Evolutionary conservation across 2,888 invertebrate species (phyloP), one percentile per base, ranked within the genome.

Genomic region (Drosophila limbata): DNA sequence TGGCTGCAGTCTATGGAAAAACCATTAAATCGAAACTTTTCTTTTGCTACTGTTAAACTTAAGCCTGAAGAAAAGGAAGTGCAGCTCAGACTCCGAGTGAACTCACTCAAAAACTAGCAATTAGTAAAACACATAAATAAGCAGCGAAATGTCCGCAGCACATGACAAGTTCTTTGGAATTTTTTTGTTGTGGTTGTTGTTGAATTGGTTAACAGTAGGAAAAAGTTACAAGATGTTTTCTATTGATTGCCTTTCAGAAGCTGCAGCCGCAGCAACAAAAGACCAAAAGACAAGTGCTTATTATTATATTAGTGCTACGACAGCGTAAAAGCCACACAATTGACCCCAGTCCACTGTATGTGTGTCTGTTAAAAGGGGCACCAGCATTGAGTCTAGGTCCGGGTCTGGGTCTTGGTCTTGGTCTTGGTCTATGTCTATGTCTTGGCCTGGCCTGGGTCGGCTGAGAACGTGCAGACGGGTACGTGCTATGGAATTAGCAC

Each of bases 271-370:
- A 31, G 9, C 57, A 73, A 81, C 77, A 84, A 81, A 69, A 69
- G 73, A 44, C 64, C 55, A 56, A 50, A 50, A 51, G 9, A 69
- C 69, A 86, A 84, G 78, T 78, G 82, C 82, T 84, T 87, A 87
- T 87, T 87, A 84, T 84, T 84, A 76, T 82, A 84, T 87, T 84
- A 77, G 73, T 70, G 77, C 63, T 76, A 72, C 73, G 79, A 83
- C 82, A 82, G 79, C 81, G 57, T 84, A 84, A 79, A 65, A 75
- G 82, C 69, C 84, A 61, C 40, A 72, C 73, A 81, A 77, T 81
- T 83, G 83, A 83, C 77, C 83, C 64, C 66, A 65, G 50, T 33
- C 31, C n/a, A n/a, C n/a, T n/a, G n/a, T 44, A 44, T 72, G 62
- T 28, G 40, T 25, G 31, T 48, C 53, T 28, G 21, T 35, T 50